Evolutionary conservation across 2,113 vertebrate species (phyloP).

Genomic region (Plectropomus leopardus): DNA sequence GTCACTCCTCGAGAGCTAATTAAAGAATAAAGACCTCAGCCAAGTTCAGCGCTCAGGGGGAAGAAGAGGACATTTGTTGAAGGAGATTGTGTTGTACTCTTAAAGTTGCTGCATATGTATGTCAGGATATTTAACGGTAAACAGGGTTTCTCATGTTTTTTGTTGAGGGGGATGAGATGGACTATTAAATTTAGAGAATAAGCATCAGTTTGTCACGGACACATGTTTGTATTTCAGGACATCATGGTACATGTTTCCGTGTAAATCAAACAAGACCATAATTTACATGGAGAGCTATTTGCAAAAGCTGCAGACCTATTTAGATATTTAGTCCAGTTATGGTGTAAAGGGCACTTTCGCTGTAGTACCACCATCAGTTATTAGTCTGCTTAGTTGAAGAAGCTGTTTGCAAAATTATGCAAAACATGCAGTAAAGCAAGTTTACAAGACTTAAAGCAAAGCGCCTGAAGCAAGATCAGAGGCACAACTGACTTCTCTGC

Average conservation of each 20-base stretch:
- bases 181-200: background rate
- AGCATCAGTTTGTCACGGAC: background rate
- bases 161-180: background rate
- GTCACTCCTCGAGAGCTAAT: conserved; percentile 38
- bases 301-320: background rate
- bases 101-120: background rate
- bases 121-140: background rate
- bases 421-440: conserved; percentile 41
- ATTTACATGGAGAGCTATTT: background rate
- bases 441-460: conserved; percentile 48
- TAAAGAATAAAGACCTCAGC: conserved; percentile 34
- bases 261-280: background rate
- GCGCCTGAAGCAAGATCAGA: conserved; percentile 49
- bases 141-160: background rate
- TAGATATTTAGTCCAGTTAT: background rate
- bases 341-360: conserved; percentile 16
- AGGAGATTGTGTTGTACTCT: conserved; percentile 10
- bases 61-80: conserved; percentile 4
- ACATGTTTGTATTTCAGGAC: background rate
- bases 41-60: conserved; percentile 13
- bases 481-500: conserved; percentile 30
- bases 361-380: background rate
- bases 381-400: conserved; percentile 19
- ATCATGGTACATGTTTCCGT: background rate
- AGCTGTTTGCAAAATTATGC: conserved; percentile 48